Conservation (phyloP, 1,140 invertebrate species). For the Heliconius hewitsoni region DNA sequence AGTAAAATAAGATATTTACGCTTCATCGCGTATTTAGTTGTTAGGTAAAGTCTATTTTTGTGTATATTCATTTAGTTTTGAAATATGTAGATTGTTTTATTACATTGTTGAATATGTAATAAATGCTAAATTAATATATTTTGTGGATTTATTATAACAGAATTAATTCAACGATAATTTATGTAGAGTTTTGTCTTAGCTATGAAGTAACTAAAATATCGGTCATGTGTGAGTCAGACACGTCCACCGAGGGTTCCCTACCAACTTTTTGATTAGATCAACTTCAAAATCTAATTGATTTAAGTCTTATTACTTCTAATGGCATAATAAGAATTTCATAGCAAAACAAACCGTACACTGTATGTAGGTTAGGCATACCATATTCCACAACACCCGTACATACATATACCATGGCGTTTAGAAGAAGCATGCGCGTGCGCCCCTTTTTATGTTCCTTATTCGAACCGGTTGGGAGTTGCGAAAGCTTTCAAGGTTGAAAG, state of each 20-base stretch:
- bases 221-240: too few relatives aligned
- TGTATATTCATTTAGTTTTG: neutral
- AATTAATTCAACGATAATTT: too few relatives aligned
- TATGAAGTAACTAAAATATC: too few relatives aligned
- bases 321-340: neutral
- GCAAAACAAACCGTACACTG: neutral
- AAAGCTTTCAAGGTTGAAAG: slow-evolving; percentile 54
- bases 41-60: neutral
- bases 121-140: too few relatives aligned
- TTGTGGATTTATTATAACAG: too few relatives aligned
- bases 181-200: too few relatives aligned
- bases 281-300: too few relatives aligned
- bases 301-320: too few relatives aligned
- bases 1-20: slow-evolving; percentile 21
- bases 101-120: too few relatives aligned
- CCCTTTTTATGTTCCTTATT: slow-evolving; percentile 44
- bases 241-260: too few relatives aligned
- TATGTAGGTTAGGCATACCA: neutral
- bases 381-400: neutral
- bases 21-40: neutral
- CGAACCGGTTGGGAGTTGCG: slow-evolving; percentile 50
- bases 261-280: too few relatives aligned
- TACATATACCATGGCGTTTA: slow-evolving; percentile 28
- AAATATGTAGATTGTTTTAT: too few relatives aligned
- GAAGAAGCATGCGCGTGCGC: slow-evolving; percentile 40